Base-by-base conservation (phyloP, 2,113 vertebrate species). In the Microcebus murinus region DNA sequence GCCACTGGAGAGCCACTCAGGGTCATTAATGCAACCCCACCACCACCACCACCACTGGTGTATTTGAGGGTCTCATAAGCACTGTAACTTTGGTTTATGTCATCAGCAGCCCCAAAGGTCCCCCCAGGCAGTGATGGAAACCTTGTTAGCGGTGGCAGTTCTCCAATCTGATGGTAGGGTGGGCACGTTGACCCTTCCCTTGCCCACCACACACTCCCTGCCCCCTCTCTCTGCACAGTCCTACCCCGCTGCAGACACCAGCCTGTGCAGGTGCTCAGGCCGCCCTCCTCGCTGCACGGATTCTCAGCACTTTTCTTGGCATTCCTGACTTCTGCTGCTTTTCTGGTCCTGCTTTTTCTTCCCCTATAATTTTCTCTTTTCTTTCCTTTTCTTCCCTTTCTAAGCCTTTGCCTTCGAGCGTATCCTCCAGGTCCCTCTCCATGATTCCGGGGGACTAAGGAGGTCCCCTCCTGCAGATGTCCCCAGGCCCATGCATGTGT, bases 1-100 rank as follows among this genome's bases (percentile, higher is more conserved):
- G 79, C 8, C 25, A 14, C 59, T 34, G 29, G n/a, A 7, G 1
- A 11, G 4, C 57, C 42, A 85, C 29, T 39, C 0, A 1, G 13
- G 50, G 36, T 90, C 68, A 52, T 55, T 8, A 7, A 34, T 61
- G 31, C 6, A 79, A 31, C 55, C 29, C 55, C 39, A 45, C 45
- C 17, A 11, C 48, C 48, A 1, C 45, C 8, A 48, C 48, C 48
- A 48, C 45, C 45, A 48, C 0, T 1, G 55, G 31, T 67, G 31
- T 45, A 7, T 15, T 12, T 31, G 18, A 84, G 83, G 42, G 27
- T 17, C 36, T 45, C 23, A 5, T 96, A 95, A 96, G 92, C 84
- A 90, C 77, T 88, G 14, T 97, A 71, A 95, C 92, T 98, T 95
- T 98, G 97, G 55, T 98, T 98, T 98, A 76, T 98, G 96, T 97